Evolutionary conservation across 1,140 invertebrate genomes (phyloP).

Genomic region (Zaprionus ghesquierei): DNA sequence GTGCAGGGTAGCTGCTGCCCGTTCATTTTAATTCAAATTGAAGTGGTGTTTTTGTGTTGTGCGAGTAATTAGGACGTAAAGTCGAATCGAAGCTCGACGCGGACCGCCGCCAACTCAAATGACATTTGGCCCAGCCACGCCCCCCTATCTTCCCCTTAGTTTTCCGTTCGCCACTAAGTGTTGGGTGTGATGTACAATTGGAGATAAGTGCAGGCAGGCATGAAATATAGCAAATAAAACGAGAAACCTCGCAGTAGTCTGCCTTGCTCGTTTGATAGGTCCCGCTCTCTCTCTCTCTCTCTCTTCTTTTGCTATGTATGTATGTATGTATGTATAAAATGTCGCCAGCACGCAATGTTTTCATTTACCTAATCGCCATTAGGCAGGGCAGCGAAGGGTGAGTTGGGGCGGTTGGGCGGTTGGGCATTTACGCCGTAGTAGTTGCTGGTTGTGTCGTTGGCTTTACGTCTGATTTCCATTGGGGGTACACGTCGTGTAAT

Average conservation of each 20-base stretch:
- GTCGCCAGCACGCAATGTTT: slow-evolving; percentile 76
- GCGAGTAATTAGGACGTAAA: slow-evolving; percentile 77
- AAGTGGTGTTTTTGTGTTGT: slow-evolving; percentile 78
- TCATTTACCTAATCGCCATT: slow-evolving; percentile 79
- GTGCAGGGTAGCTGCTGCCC: neutral
- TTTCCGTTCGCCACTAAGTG: neutral
- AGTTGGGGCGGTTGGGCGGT: slow-evolving; percentile 29
- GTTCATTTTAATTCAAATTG: slow-evolving; percentile 74
- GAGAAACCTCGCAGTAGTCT: neutral
- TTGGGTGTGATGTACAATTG: slow-evolving; percentile 68
- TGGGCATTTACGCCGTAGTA: slow-evolving; percentile 61
- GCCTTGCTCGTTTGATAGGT: neutral
- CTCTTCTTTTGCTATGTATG: slow-evolving; percentile 3
- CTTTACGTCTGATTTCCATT: slow-evolving; percentile 32
- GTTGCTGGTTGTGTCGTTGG: slow-evolving; percentile 16
- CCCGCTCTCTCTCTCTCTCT: neutral
- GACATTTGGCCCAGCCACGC: slow-evolving; percentile 45
- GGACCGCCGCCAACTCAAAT: slow-evolving; percentile 54
- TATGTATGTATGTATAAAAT: slow-evolving; percentile 51
- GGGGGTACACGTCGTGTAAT: slow-evolving; percentile 55
- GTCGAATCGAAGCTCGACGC: slow-evolving; percentile 63
- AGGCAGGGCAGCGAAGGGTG: slow-evolving; percentile 45
- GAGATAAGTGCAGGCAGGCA: slow-evolving; percentile 79
- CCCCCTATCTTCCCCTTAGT: neutral
- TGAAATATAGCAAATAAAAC: slow-evolving; percentile 78